Evolutionary conservation across 2,888 invertebrate species (phyloP).

Genomic region (Antitype chi): DNA sequence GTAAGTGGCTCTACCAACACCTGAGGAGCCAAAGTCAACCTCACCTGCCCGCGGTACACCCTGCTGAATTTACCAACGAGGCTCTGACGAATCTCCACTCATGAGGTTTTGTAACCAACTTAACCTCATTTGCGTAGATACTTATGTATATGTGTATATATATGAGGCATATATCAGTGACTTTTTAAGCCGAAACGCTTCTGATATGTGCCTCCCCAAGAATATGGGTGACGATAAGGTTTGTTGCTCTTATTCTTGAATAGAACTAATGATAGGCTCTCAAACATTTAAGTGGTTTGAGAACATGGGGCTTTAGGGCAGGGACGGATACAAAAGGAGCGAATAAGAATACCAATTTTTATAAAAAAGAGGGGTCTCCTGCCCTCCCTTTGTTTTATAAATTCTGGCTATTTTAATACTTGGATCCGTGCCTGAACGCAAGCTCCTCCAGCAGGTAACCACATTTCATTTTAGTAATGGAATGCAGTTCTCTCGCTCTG

Average conservation of each 20-base stretch:
- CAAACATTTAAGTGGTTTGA: too few species aligned
- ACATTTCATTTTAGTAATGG: constrained; percentile 6
- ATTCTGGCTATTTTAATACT: neutral
- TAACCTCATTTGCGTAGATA: constrained; percentile 4
- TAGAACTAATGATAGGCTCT: too few species aligned
- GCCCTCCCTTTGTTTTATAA: too few species aligned
- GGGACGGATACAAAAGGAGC: constrained; percentile 25
- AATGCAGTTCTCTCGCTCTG: constrained; percentile 2
- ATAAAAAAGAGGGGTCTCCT: neutral
- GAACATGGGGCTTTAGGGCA: neutral
- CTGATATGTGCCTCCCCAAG: neutral
- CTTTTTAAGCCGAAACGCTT: neutral
- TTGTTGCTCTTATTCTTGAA: constrained; percentile 12
- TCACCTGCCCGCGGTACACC: constrained; percentile 45
- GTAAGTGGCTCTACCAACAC: constrained; percentile 34
- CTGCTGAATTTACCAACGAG: constrained; percentile 34
- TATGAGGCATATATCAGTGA: too few species aligned
- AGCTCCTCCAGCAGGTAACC: neutral
- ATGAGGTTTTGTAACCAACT: neutral
- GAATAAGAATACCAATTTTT: neutral
- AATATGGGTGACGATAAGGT: neutral
- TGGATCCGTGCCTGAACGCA: constrained; percentile 21
- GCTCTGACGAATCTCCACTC: constrained; percentile 24
- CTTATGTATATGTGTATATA: too few species aligned
- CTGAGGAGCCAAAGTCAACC: constrained; percentile 39